A percentile compares a stretch with the other conserved stretches of the same genome.
Conservation (phyloP, 2,797 vertebrate species). For the Sparus aurata region DNA sequence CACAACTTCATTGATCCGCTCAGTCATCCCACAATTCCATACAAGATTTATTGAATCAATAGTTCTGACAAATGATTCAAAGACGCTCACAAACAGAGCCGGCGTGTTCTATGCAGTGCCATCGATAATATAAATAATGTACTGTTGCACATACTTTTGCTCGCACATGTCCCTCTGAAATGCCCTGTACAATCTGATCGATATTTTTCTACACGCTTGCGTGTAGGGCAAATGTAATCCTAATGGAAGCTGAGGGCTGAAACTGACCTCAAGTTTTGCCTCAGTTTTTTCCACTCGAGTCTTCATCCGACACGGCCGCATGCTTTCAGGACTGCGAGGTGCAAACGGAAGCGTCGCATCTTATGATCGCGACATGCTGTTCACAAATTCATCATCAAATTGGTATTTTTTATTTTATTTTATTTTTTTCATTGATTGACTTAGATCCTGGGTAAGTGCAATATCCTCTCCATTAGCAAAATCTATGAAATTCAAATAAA, state of each 20-base stretch:
- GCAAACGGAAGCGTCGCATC: constrained; percentile 1
- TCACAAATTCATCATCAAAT: background rate
- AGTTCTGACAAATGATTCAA: constrained; percentile 73
- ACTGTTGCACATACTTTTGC: constrained; percentile 32
- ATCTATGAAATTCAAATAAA: constrained; percentile 23
- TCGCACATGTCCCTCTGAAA: constrained; percentile 22
- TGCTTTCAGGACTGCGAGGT: background rate
- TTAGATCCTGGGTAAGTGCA: background rate
- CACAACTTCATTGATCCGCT: constrained; percentile 79
- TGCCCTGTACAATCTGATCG: constrained; percentile 31
- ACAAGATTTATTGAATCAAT: constrained; percentile 79
- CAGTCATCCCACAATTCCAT: constrained; percentile 70
- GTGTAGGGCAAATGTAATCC: constrained; percentile 10
- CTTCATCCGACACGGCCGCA: background rate
- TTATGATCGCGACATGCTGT: background rate
- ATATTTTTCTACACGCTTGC: constrained; percentile 34
- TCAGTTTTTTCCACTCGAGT: background rate
- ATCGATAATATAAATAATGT: constrained; percentile 56
- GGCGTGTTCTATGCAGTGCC: constrained; percentile 47
- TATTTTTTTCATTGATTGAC: background rate
- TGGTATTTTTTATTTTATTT: background rate
- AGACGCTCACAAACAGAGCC: constrained; percentile 69
- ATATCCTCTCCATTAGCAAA: constrained; percentile 1
- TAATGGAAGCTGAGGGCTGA: constrained; percentile 10
- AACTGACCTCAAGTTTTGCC: constrained; percentile 14